Conservation (phyloP, 1,140 invertebrate genomes). For the Copidosoma floridanum region DNA sequence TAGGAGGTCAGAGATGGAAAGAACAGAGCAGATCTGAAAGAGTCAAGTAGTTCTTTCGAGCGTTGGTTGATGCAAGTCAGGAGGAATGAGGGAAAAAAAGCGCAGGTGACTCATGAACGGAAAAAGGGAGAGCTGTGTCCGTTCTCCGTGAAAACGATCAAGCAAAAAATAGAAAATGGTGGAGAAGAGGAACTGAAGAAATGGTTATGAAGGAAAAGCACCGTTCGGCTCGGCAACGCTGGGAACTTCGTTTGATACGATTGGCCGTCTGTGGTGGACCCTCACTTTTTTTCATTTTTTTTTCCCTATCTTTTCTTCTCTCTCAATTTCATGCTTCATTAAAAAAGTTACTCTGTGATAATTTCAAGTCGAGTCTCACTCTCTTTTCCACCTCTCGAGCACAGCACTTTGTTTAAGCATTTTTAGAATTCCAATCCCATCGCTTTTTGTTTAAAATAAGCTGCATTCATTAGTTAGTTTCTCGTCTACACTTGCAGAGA, state of each 20-base stretch:
- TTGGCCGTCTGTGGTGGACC: constrained; percentile 1
- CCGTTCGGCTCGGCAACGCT: background rate
- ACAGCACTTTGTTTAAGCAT: no score
- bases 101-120: constrained; percentile 4
- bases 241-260: constrained; percentile 29
- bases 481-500: no score
- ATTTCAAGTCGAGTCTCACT: no score
- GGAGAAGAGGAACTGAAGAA: background rate
- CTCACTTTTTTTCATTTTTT: background rate
- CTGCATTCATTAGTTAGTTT: no score
- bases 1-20: background rate
- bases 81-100: background rate
- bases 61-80: background rate
- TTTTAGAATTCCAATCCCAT: no score
- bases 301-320: constrained; percentile 3
- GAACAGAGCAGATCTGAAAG: background rate
- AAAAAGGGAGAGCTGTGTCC: no score
- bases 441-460: no score
- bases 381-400: no score
- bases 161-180: background rate
- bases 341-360: constrained; percentile 16
- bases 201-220: constrained; percentile 5
- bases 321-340: constrained; percentile 21
- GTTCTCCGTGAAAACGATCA: no score
- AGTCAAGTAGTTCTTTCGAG: no score